Percentiles rank a stretch among this genome's conserved stretches.
These are phyloP conservation scores for Vulpes vulpes DNA, from an alignment of 2,113 vertebrate genomes.

Conservation along the genomic window DNA sequence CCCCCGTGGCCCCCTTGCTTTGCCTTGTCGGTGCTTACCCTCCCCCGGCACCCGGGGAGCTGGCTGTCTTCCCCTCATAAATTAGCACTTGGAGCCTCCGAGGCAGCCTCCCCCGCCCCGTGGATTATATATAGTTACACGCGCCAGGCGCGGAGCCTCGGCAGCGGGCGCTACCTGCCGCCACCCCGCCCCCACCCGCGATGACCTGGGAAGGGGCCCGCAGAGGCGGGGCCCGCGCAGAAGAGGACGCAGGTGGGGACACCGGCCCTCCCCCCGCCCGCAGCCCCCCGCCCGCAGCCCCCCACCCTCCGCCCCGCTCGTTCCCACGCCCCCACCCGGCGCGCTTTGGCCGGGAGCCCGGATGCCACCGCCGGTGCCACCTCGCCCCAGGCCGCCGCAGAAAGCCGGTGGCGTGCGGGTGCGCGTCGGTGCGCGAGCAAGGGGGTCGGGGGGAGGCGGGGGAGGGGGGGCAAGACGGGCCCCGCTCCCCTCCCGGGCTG, in stretches of 20 bases:
- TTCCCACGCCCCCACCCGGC: conserved; percentile 62
- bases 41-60: conserved; percentile 29
- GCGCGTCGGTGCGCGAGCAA: background rate
- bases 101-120: conserved; percentile 72
- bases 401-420: background rate
- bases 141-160: conserved; percentile 9
- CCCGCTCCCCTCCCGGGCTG: background rate
- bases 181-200: conserved; percentile 51
- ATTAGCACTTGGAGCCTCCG: conserved; percentile 63
- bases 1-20: background rate
- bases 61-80: conserved; percentile 63
- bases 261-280: background rate
- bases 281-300: background rate
- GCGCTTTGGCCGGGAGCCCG: background rate
- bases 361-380: background rate
- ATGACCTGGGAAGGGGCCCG: background rate
- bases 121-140: conserved; percentile 75
- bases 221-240: background rate
- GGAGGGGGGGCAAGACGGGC: background rate
- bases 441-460: background rate
- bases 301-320: background rate
- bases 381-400: background rate
- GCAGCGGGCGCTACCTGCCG: conserved; percentile 55
- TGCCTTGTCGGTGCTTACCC: background rate
- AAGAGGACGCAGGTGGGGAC: background rate